These are phyloP conservation scores for Sciaenops ocellatus DNA, from an alignment of 2,797 vertebrate species.

Conservation along the genomic window DNA sequence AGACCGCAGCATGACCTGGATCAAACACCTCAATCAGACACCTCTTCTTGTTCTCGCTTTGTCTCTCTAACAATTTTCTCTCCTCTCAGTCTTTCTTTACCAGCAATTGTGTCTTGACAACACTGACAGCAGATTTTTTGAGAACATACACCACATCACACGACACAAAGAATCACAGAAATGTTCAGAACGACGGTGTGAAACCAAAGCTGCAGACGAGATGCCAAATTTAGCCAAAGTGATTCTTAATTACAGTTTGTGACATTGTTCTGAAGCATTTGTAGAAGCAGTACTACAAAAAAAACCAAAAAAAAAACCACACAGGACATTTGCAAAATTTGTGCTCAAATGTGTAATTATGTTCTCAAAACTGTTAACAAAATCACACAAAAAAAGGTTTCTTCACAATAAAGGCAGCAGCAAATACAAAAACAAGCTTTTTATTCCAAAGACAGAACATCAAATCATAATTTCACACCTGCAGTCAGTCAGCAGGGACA, in stretches of 20 bases:
- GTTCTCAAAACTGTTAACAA: constrained; percentile 1
- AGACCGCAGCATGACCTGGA: constrained; percentile 69
- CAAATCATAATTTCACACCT: not conserved
- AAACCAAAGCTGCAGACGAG: not conserved
- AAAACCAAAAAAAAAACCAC: not conserved
- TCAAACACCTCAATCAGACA: constrained; percentile 77
- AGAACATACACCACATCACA: constrained; percentile 4
- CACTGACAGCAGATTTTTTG: constrained; percentile 24
- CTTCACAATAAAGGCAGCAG: not conserved
- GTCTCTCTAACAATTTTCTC: constrained; percentile 46
- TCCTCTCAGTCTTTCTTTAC: constrained; percentile 23
- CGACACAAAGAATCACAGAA: constrained; percentile 22
- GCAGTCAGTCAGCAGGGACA: not conserved
- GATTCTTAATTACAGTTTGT: constrained; percentile 19
- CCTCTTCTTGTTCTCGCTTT: constrained; percentile 48
- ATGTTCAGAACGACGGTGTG: not conserved
- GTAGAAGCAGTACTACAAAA: not conserved
- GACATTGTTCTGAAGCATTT: not conserved
- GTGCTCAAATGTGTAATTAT: constrained; percentile 2
- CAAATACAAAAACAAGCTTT: constrained; percentile 8
- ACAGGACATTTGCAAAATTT: not conserved
- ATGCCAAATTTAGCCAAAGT: constrained; percentile 2
- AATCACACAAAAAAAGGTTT: not conserved
- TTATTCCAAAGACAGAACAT: not conserved
- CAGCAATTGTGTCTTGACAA: not conserved